Percentiles rank a stretch among this genome's conserved stretches.
Conservation (phyloP, 1,140 invertebrate species). For the Colletes latitarsis region DNA sequence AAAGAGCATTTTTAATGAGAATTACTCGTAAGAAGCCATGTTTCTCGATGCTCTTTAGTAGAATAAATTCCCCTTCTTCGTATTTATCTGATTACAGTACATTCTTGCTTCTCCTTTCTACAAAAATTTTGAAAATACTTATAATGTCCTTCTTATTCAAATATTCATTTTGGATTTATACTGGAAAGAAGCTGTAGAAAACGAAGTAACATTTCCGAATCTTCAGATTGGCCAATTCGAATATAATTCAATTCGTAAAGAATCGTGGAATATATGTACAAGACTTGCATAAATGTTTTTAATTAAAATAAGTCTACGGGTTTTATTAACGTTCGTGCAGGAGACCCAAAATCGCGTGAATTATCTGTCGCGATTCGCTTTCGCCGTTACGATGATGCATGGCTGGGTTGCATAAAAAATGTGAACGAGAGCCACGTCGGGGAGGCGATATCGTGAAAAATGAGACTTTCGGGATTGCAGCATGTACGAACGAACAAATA, state of each 20-base stretch:
- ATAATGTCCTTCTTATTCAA: no score
- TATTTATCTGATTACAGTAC: no score
- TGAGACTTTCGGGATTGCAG: conserved; percentile 68
- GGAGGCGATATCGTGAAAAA: conserved; percentile 68
- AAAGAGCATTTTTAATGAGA: neutral
- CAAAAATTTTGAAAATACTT: no score
- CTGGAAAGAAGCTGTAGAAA: no score
- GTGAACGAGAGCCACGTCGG: conserved; percentile 61
- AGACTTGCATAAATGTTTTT: conserved; percentile 16
- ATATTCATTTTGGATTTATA: no score
- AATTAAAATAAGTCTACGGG: conserved; percentile 53
- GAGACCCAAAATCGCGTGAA: conserved; percentile 48
- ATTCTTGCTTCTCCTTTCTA: no score
- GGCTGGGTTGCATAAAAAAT: conserved; percentile 62
- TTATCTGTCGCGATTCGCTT: conserved; percentile 66
- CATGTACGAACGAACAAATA: conserved; percentile 67
- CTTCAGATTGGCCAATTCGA: no score
- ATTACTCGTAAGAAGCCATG: no score
- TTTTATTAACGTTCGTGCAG: conserved; percentile 53
- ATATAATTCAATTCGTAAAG: neutral
- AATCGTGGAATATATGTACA: conserved; percentile 40
- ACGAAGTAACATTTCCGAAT: neutral
- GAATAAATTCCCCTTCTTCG: no score
- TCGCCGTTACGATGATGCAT: conserved; percentile 68
- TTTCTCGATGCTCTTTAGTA: neutral